Conservation (phyloP, 2,797 vertebrate species). For the Telmatherina bonti region DNA sequence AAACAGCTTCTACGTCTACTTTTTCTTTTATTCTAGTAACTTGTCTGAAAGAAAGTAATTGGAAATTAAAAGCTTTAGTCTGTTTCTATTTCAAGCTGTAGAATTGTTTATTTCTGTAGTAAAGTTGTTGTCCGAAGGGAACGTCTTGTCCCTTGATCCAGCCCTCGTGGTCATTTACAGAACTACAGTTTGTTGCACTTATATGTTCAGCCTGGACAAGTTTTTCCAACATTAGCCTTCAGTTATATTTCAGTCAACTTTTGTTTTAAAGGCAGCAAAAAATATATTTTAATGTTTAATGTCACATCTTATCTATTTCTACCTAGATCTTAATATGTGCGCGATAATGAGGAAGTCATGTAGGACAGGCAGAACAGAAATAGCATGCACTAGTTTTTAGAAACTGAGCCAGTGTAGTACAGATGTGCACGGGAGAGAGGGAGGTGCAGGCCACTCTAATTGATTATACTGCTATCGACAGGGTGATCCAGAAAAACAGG, state of each 20-base stretch:
- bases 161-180: not conserved
- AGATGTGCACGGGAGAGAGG: constrained; percentile 32
- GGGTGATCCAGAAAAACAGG: constrained; percentile 93
- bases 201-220: too few species aligned
- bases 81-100: not conserved
- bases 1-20: not conserved
- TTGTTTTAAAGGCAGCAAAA: not conserved
- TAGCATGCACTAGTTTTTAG: constrained; percentile 49
- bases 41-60: too few species aligned
- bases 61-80: not conserved
- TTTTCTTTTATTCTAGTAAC: too few species aligned
- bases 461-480: constrained; percentile 97
- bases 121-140: not conserved
- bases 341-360: not conserved
- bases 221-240: too few species aligned
- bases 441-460: constrained; percentile 84
- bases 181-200: not conserved
- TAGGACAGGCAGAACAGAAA: constrained; percentile 20
- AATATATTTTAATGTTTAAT: not conserved
- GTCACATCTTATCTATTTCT: not conserved
- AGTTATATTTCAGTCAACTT: too few species aligned
- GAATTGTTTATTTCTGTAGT: not conserved
- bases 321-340: not conserved
- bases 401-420: constrained; percentile 30
- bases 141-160: not conserved